Evolutionary conservation across 2,113 vertebrate genomes (phyloP).

Genomic region (Malurus melanocephalus): DNA sequence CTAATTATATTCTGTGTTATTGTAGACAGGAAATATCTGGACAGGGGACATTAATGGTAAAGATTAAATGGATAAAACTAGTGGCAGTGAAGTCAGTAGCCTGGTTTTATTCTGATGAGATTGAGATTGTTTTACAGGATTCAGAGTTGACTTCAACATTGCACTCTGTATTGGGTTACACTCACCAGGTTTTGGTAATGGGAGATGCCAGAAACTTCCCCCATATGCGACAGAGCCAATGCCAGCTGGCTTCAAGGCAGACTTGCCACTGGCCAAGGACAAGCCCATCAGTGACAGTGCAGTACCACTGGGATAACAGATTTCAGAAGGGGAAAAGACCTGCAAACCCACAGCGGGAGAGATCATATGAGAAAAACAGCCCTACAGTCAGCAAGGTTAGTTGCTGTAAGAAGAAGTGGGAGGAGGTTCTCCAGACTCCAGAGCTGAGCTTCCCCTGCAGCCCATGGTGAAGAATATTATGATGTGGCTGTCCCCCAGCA

Average conservation of each 20-base stretch:
- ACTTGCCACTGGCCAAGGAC: no score
- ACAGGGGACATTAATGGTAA: background rate
- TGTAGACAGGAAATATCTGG: background rate
- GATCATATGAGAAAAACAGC: background rate
- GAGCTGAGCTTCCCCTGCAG: background rate
- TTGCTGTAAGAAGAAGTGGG: no score
- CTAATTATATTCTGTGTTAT: background rate
- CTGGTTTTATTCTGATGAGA: background rate
- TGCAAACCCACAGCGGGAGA: background rate
- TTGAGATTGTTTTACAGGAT: background rate
- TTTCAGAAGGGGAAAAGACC: background rate
- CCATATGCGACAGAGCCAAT: accelerated
- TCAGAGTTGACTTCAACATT: background rate
- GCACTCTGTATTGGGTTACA: background rate
- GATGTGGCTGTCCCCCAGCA: background rate
- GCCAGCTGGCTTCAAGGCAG: accelerated
- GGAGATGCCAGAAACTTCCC: background rate
- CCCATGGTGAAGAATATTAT: background rate
- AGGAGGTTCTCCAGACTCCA: accelerated
- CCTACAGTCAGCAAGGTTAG: background rate
- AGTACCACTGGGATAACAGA: background rate
- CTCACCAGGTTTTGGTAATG: background rate
- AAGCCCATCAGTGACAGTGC: background rate
- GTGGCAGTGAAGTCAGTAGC: background rate
- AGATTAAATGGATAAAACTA: background rate